Evolutionary conservation across 2,797 vertebrate species (phyloP).

Genomic region (Macropodus opercularis): DNA sequence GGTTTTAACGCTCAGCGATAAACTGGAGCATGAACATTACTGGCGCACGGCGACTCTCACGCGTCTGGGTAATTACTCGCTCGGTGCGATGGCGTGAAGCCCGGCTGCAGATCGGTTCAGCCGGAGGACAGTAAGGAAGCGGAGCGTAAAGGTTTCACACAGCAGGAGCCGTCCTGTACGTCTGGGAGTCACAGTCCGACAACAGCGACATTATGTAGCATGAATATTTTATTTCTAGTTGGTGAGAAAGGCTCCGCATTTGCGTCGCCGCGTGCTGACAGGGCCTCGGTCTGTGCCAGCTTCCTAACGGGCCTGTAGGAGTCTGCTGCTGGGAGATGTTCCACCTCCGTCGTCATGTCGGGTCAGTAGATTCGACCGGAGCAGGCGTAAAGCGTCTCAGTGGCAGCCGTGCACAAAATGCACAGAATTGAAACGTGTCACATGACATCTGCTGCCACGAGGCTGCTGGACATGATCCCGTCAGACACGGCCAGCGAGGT

Average conservation of each 20-base stretch:
- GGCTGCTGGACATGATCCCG: constrained; percentile 5
- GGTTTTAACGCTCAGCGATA: not conserved
- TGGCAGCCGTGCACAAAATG: no score
- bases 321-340: constrained; percentile 33
- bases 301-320: no score
- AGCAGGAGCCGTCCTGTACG: no score
- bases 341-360: constrained; percentile 5
- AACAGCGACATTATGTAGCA: not conserved
- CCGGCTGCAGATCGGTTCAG: not conserved
- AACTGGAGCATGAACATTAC: not conserved
- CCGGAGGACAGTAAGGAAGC: not conserved
- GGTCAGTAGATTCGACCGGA: constrained; percentile 17
- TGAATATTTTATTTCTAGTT: not conserved
- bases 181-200: no score
- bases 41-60: no score
- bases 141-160: not conserved
- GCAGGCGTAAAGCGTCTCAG: no score
- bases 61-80: no score
- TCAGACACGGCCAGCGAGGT: constrained; percentile 9
- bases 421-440: not conserved
- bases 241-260: not conserved
- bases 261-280: no score
- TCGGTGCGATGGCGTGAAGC: not conserved
- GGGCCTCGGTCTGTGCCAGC: no score
- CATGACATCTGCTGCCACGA: not conserved